These are phyloP conservation scores for Siderastrea radians DNA, from an alignment of 92 coral and sea anemone species.

Conservation along the genomic window DNA sequence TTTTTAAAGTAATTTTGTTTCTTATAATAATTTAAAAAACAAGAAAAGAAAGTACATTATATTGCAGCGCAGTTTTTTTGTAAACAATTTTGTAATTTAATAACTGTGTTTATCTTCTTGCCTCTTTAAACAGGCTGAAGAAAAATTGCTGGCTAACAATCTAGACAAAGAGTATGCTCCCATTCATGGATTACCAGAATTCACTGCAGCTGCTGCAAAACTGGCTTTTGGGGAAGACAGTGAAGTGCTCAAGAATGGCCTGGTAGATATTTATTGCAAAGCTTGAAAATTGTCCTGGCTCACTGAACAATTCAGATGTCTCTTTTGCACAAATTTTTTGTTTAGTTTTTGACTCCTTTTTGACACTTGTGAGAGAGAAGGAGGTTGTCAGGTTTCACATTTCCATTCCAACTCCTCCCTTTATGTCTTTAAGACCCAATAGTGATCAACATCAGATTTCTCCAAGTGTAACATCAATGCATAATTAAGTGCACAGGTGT, in stretches of 20 bases:
- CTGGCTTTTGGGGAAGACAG: slow-evolving; percentile 98
- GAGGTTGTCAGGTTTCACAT: no score
- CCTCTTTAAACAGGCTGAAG: slow-evolving; percentile 80
- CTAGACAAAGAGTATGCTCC: slow-evolving; percentile 98
- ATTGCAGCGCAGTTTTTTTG: no score
- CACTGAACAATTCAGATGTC: neutral
- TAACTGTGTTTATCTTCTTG: neutral
- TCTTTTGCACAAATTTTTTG: neutral
- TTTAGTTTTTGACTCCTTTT: no score
- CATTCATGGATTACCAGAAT: slow-evolving; percentile 90
- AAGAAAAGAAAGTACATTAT: no score
- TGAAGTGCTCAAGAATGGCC: slow-evolving; percentile 78
- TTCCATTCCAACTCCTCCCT: no score
- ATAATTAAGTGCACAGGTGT: no score
- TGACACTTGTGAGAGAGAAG: no score
- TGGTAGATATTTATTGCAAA: slow-evolving; percentile 65
- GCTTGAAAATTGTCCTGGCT: neutral
- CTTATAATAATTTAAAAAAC: no score
- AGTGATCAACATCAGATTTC: no score
- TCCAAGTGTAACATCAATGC: no score
- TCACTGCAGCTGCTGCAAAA: slow-evolving; percentile 83
- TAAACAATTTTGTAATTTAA: neutral
- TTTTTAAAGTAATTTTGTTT: no score
- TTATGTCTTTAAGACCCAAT: no score
- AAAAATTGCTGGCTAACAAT: slow-evolving; percentile 82